These are phyloP conservation scores for Stegostoma tigrinum DNA, from an alignment of 2,113 vertebrate species.

Conservation along the genomic window DNA sequence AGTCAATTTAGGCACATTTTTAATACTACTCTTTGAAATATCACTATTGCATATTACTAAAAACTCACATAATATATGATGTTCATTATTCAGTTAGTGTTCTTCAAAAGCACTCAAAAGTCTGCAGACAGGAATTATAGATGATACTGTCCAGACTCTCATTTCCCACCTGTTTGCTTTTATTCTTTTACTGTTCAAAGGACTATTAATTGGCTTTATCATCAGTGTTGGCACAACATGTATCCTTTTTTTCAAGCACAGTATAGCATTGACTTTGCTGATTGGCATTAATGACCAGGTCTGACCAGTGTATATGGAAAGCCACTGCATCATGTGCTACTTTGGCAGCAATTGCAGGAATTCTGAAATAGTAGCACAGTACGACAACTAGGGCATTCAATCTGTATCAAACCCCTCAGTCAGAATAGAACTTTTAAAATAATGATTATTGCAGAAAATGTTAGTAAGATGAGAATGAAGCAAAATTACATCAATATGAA, in stretches of 20 bases:
- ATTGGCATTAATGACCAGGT: not conserved
- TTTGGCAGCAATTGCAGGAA: not conserved
- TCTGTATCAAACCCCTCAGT: not conserved
- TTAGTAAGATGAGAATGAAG: not conserved
- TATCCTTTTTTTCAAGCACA: not conserved
- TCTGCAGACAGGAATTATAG: not conserved
- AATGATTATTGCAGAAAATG: not conserved
- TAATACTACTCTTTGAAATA: not conserved
- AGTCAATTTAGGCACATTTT: not conserved
- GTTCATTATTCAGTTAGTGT: not conserved
- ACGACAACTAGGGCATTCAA: not conserved
- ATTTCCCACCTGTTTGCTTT: not conserved
- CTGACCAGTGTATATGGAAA: not conserved
- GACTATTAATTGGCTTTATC: constrained; percentile 4
- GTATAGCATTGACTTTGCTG: not conserved
- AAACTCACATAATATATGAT: not conserved
- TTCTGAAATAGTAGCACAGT: not conserved
- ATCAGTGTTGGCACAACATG: not conserved
- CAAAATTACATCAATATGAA: not conserved
- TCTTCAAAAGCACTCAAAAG: not conserved
- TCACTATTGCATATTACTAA: not conserved
- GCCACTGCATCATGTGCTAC: not conserved
- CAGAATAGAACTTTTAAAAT: not conserved
- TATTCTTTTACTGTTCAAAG: not conserved
- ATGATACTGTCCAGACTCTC: constrained; percentile 2